Evolutionary conservation across 2,797 vertebrate genomes (phyloP).

Genomic region (Crotalus adamanteus): DNA sequence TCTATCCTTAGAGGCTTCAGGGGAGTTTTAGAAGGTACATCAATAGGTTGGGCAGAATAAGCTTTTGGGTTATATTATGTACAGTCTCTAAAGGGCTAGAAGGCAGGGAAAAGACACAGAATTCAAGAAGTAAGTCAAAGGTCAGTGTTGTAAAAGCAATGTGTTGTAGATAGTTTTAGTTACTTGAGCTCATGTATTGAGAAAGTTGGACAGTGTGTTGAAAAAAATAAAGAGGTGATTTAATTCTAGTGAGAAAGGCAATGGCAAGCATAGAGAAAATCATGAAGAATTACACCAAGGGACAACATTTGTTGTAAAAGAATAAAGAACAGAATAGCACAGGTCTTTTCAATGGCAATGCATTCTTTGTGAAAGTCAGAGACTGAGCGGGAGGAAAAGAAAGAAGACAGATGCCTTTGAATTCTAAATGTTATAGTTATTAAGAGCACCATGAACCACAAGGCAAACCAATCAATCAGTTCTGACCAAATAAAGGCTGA

Average conservation of each 20-base stretch:
- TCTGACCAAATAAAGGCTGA: background rate
- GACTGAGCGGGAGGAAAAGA: background rate
- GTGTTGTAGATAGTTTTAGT: background rate
- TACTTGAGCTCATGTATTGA: background rate
- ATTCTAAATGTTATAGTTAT: background rate
- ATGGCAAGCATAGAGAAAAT: background rate
- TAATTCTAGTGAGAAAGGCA: background rate
- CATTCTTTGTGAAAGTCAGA: background rate
- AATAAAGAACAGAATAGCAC: background rate
- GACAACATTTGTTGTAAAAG: background rate
- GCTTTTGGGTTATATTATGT: background rate
- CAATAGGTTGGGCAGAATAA: background rate
- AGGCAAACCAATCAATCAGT: background rate
- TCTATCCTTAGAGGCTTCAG: background rate
- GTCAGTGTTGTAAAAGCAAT: background rate
- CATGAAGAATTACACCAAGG: background rate
- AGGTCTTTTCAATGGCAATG: background rate
- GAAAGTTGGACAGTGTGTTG: background rate
- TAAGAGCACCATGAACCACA: background rate
- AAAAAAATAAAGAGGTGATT: background rate
- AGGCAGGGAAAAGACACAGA: background rate
- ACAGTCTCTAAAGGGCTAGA: background rate
- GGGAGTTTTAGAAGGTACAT: background rate
- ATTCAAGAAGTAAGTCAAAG: background rate
- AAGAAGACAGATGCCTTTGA: background rate